Evolutionary conservation across 2,113 vertebrate genomes (phyloP).

Genomic region (Prietella phreatophila): DNA sequence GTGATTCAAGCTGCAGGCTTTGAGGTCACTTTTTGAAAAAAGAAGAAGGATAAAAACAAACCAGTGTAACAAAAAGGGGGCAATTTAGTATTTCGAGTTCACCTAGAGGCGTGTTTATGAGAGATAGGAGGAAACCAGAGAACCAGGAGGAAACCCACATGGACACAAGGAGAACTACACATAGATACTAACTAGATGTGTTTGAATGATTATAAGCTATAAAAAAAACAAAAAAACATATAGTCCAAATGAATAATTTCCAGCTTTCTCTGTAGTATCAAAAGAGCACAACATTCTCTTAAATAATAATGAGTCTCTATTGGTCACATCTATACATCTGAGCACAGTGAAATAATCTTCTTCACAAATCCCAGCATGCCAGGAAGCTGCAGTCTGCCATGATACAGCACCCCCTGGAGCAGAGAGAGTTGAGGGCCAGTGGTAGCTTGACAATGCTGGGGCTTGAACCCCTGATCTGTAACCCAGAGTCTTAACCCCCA

Average conservation of each 20-base stretch:
- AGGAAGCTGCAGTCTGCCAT: too few species aligned
- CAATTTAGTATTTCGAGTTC: not conserved
- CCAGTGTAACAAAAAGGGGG: not conserved
- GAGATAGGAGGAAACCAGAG: not conserved
- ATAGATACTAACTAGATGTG: not conserved
- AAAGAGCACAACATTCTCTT: not conserved
- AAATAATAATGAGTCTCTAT: too few species aligned
- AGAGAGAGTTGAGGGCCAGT: too few species aligned
- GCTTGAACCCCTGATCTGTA: too few species aligned
- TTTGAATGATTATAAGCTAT: not conserved
- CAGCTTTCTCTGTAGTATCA: not conserved
- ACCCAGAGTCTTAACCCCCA: too few species aligned
- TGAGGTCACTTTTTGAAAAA: constrained; percentile 6
- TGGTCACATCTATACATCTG: not conserved
- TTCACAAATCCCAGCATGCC: too few species aligned
- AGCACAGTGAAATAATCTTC: too few species aligned
- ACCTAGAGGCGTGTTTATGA: not conserved
- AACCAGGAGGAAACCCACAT: not conserved
- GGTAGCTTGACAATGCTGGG: too few species aligned
- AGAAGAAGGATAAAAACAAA: too few species aligned
- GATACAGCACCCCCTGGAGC: too few species aligned
- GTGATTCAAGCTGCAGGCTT: not conserved
- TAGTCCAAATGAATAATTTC: too few species aligned
- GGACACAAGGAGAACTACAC: not conserved
- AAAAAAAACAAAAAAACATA: not conserved